Conservation (phyloP, 2,113 vertebrate species). For the Ameiurus melas region DNA sequence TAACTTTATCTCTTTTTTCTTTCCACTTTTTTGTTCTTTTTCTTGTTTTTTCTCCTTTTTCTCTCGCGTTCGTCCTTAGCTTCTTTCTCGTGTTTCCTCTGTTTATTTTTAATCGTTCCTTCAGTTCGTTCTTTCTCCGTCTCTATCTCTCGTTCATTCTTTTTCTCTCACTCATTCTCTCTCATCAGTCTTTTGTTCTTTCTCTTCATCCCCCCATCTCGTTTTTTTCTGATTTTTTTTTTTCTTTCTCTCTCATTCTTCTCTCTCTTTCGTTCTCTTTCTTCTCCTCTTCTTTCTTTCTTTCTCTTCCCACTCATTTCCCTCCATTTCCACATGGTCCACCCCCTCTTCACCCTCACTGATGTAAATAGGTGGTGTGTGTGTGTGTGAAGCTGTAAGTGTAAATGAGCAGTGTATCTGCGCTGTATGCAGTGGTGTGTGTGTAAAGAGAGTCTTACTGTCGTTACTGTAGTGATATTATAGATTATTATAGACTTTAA, state of each 20-base stretch:
- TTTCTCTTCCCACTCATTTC: neutral
- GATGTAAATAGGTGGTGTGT: conserved; percentile 13
- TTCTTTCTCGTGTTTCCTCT: neutral
- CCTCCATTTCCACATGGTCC: too few species aligned
- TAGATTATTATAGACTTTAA: conserved; percentile 65
- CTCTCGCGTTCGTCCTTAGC: neutral
- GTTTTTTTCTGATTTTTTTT: too few species aligned
- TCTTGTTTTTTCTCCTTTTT: neutral
- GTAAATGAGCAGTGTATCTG: conserved; percentile 33
- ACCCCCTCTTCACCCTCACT: neutral
- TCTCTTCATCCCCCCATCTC: neutral
- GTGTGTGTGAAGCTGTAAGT: conserved; percentile 15
- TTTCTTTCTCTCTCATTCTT: too few species aligned
- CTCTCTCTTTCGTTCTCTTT: neutral
- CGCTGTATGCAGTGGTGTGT: conserved; percentile 43
- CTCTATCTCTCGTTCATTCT: neutral
- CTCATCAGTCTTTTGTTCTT: neutral
- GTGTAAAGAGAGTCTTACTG: conserved; percentile 47
- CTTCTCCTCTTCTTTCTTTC: neutral
- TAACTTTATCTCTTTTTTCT: neutral
- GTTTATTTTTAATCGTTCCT: neutral
- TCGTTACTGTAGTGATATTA: conserved; percentile 63
- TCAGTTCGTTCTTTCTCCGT: neutral
- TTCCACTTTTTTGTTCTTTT: neutral
- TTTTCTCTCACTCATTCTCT: neutral